Base-by-base conservation (phyloP, 2,113 vertebrate species). In the Dasyprocta punctata region DNA sequence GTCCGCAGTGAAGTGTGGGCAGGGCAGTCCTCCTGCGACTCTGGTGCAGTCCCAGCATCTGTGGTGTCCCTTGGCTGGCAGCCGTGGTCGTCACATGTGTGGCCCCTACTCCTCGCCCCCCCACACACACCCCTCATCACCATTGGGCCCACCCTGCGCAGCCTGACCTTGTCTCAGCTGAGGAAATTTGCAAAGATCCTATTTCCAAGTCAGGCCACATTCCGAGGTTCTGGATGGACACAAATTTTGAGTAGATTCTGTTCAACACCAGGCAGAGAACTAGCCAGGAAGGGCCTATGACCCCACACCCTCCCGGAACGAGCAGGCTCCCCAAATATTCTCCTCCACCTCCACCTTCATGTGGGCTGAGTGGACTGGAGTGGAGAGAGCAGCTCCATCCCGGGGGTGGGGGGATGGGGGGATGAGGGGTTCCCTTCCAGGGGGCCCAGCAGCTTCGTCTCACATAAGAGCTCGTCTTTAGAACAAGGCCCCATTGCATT, bases 281-380 rank as follows among this genome's bases (percentile, higher is more conserved):
- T 58, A 36, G 9, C 78, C 41, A 13, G 22, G 24, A 24, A 1
- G 7, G 26, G 75, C 38, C 41, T 12, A 2, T 47, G 38, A 2
- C 24, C 38, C 38, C 4, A 28, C 11, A 75, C 41, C 54, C 36
- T 24, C 49, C n/a, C 0, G 0, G 9, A 49, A 14, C 8, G 0
- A 17, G 30, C 88, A 47, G 17, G 36, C 10, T 3, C 6, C 36
- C 8, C 7, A 7, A 1, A 1, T 17, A 2, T 56, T 41, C 54
- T 54, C 56, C 38, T 20, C 8, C 0, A 0, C 20, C 73, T 75
- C 26, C 7, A 6, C 30, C 7, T 4, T 78, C 14, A 52, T 0
- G 5, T 6, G 38, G 44, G 6, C 44, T 52, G 0, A 22, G 38
- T 3, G 28, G 77, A 20, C 67, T 12, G 7, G 7, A 7, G 20